Evolutionary conservation across 2,113 vertebrate genomes (phyloP).

Genomic region (Neotragus pygmaeus): DNA sequence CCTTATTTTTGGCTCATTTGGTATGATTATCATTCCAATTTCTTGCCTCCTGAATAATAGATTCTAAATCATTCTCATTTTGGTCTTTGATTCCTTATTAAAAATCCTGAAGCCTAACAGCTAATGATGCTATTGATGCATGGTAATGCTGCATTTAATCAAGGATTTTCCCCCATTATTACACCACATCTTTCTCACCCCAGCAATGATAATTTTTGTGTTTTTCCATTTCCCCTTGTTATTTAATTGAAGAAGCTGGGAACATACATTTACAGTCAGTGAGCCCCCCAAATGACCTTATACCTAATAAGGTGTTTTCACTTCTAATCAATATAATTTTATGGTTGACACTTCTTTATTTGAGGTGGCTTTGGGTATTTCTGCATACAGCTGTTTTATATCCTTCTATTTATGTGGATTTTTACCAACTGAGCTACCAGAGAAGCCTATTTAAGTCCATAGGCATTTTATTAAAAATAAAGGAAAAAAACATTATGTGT

Average conservation of each 20-base stretch:
- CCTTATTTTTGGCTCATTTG: slow-evolving; percentile 71
- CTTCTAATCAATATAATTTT: slow-evolving; percentile 14
- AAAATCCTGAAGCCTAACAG: slow-evolving; percentile 62
- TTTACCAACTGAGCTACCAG: neutral
- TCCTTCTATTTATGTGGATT: neutral
- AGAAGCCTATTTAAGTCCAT: neutral
- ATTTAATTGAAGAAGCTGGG: neutral
- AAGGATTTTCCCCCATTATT: neutral
- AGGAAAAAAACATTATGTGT: neutral
- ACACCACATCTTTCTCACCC: neutral
- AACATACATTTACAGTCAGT: neutral
- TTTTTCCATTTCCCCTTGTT: slow-evolving; percentile 31
- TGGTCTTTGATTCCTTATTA: slow-evolving; percentile 72
- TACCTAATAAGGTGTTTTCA: neutral
- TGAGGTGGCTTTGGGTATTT: neutral
- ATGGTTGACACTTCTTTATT: neutral
- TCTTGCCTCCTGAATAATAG: slow-evolving; percentile 68
- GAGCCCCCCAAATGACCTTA: neutral
- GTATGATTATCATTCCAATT: slow-evolving; percentile 69
- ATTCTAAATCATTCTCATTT: slow-evolving; percentile 69
- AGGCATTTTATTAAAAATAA: neutral
- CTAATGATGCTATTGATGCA: slow-evolving; percentile 57
- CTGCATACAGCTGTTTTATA: neutral
- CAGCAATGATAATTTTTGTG: neutral
- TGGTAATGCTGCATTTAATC: slow-evolving; percentile 35